These are phyloP conservation scores for Orthosia incerta DNA, from an alignment of 2,888 invertebrate species.

Conservation along the genomic window DNA sequence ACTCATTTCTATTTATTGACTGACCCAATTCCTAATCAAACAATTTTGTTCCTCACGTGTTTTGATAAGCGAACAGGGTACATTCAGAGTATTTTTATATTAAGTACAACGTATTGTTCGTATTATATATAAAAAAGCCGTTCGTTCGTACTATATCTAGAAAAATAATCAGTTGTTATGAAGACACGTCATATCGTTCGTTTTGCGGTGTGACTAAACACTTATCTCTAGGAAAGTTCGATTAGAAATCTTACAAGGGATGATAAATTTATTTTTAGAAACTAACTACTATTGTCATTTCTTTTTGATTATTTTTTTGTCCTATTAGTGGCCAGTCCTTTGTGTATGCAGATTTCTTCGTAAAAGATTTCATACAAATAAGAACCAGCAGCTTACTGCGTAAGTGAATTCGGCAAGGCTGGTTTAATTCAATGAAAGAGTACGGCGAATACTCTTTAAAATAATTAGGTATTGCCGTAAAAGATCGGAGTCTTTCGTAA, in stretches of 20 bases:
- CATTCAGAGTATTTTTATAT: slow-evolving; percentile 12
- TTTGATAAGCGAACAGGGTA: slow-evolving; percentile 17
- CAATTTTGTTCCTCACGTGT: slow-evolving; percentile 9
- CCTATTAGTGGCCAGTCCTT: too few species aligned
- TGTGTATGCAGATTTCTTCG: too few species aligned
- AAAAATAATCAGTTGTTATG: background rate
- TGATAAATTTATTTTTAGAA: background rate
- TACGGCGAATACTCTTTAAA: too few species aligned
- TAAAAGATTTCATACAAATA: too few species aligned
- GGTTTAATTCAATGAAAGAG: too few species aligned
- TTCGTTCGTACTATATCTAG: background rate
- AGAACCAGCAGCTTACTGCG: too few species aligned
- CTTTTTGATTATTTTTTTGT: too few species aligned
- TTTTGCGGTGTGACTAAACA: slow-evolving; percentile 5
- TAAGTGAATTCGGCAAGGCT: too few species aligned
- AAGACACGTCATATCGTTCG: background rate
- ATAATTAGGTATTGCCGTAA: too few species aligned
- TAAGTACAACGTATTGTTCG: background rate
- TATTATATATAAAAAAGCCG: background rate
- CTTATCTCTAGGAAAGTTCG: background rate
- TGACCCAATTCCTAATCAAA: slow-evolving; percentile 50
- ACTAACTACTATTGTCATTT: background rate
- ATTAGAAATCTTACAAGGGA: background rate
- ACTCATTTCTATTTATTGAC: slow-evolving; percentile 1
- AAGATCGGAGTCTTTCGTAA: too few species aligned